phyloP scores from a whole-genome alignment of 2,888 invertebrate genomes.

The Ypsolopha sequella region DNA sequence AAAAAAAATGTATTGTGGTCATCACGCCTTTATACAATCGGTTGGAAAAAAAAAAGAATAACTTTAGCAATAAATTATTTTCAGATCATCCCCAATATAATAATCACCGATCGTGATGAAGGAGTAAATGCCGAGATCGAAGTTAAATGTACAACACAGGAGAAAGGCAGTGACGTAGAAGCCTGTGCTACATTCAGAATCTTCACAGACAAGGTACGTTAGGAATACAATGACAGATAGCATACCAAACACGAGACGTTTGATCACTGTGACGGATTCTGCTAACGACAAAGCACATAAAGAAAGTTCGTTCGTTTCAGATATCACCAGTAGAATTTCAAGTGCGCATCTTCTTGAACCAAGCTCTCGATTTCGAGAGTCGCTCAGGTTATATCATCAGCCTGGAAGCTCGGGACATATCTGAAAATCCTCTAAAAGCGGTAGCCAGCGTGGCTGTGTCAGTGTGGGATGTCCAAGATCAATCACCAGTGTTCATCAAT shows the following conservation, averaged over 20 bases:
- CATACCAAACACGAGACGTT: too few relatives aligned
- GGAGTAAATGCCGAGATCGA: conserved; percentile 79
- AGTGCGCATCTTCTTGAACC: conserved; percentile 75
- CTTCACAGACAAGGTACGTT: conserved; percentile 71
- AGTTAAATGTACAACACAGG: conserved; percentile 73
- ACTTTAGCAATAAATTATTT: conserved; percentile 10
- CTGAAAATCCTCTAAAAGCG: conserved; percentile 74
- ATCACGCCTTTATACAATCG: too few relatives aligned
- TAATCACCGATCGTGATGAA: conserved; percentile 79
- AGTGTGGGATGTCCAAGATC: conserved; percentile 85
- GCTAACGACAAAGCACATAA: too few relatives aligned
- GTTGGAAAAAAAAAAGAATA: too few relatives aligned
- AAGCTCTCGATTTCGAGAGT: conserved; percentile 82
- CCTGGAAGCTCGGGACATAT: conserved; percentile 75
- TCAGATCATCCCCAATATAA: conserved; percentile 68
- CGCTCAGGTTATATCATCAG: conserved; percentile 79
- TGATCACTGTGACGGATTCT: too few relatives aligned
- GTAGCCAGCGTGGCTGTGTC: conserved; percentile 81
- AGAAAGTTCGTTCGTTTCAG: conserved; percentile 32
- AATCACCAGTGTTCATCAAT: conserved; percentile 84
- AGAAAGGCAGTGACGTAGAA: conserved; percentile 71
- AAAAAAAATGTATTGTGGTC: too few relatives aligned
- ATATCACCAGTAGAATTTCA: conserved; percentile 77
- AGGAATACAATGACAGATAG: too few relatives aligned
- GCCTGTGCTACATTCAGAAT: conserved; percentile 79